Percentiles rank a stretch among this genome's conserved stretches.
phyloP scores from a whole-genome alignment of 1,140 invertebrate species.

The Antheraea mylitta region DNA sequence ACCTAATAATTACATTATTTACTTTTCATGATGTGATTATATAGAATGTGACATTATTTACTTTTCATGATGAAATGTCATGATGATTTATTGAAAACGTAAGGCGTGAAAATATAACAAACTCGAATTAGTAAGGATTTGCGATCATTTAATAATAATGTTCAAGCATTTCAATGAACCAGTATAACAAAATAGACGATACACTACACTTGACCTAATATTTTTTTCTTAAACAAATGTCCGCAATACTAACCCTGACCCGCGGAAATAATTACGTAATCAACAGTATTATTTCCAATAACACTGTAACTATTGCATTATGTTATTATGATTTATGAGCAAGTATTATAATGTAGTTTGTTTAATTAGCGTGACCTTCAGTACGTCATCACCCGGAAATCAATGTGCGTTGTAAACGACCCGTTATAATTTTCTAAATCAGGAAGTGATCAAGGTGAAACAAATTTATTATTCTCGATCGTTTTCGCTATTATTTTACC shows the following conservation, averaged over 20 bases:
- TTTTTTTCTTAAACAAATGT: neutral
- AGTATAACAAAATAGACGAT: neutral
- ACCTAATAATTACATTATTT: too few relatives aligned
- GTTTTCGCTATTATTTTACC: slow-evolving; percentile 23
- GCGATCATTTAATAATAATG: neutral
- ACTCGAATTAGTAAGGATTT: too few relatives aligned
- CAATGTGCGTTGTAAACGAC: slow-evolving; percentile 55
- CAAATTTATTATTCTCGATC: slow-evolving; percentile 50
- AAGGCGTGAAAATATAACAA: too few relatives aligned
- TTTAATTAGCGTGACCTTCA: slow-evolving; percentile 59
- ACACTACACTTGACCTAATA: neutral
- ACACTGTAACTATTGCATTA: neutral
- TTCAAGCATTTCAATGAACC: neutral
- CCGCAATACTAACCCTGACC: neutral
- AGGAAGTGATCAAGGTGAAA: slow-evolving; percentile 67
- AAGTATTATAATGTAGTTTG: slow-evolving; percentile 22
- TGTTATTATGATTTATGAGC: slow-evolving; percentile 1
- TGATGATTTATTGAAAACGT: too few relatives aligned
- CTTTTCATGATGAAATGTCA: too few relatives aligned
- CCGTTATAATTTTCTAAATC: slow-evolving; percentile 72
- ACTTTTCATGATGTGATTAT: too few relatives aligned
- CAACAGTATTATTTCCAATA: neutral
- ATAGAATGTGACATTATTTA: too few relatives aligned
- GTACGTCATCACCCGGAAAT: slow-evolving; percentile 69
- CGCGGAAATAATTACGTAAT: neutral